These are phyloP conservation scores for Hyaena hyaena DNA, from an alignment of 2,113 vertebrate genomes.

Conservation along the genomic window DNA sequence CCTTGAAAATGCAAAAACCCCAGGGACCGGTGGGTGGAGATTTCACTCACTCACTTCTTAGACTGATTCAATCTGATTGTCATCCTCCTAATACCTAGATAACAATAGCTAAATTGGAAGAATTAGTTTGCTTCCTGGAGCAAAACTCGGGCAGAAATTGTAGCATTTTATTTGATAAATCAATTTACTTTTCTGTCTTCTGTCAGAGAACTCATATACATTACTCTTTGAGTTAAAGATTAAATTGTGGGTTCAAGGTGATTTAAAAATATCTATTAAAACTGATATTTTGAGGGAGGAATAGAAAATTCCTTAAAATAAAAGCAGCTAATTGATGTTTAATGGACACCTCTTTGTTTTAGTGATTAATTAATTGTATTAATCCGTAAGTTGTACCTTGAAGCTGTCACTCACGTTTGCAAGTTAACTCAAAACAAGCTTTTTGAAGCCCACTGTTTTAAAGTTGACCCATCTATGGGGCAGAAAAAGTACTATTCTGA, in stretches of 20 bases:
- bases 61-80: background rate
- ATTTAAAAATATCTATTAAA: constrained; percentile 46
- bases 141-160: constrained; percentile 23
- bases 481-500: background rate
- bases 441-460: constrained; percentile 6
- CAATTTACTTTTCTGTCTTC: background rate
- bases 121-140: constrained; percentile 18
- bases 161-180: constrained; percentile 23
- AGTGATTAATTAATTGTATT: constrained; percentile 59
- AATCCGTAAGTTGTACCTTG: constrained; percentile 23
- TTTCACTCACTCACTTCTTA: background rate
- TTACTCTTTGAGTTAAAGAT: constrained; percentile 48
- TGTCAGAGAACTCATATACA: constrained; percentile 24
- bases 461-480: background rate
- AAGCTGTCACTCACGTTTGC: constrained; percentile 43
- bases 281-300: background rate
- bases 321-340: constrained; percentile 50
- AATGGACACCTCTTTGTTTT: constrained; percentile 1
- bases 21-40: no score
- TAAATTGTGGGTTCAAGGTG: constrained; percentile 34
- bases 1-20: background rate
- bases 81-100: background rate
- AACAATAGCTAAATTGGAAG: background rate
- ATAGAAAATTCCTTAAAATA: constrained; percentile 9
- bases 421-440: constrained; percentile 35